phyloP scores from a whole-genome alignment of 2,888 invertebrate genomes.

The Empis stercorea region DNA sequence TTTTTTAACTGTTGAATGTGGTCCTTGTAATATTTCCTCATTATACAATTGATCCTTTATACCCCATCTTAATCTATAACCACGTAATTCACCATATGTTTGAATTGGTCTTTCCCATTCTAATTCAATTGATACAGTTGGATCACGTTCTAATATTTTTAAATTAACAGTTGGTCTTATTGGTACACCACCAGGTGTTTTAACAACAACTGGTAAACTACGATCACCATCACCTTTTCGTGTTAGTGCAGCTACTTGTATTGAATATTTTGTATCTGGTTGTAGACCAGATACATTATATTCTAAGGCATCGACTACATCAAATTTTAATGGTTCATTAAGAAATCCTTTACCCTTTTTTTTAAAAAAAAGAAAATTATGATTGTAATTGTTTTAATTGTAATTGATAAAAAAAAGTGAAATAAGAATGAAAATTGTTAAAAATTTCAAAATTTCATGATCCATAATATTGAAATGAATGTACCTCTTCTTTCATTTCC shows the following conservation, averaged over 20 bases:
- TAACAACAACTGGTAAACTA: constrained; percentile 70
- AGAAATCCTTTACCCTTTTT: constrained; percentile 47
- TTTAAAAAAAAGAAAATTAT: neutral
- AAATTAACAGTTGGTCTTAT: constrained; percentile 68
- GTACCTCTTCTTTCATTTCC: constrained; percentile 77
- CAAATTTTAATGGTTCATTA: constrained; percentile 77
- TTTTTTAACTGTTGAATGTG: constrained; percentile 54
- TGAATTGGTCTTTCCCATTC: constrained; percentile 86
- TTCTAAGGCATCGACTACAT: constrained; percentile 71
- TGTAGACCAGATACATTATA: constrained; percentile 80
- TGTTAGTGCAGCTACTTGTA: constrained; percentile 92
- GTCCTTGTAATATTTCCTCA: constrained; percentile 57
- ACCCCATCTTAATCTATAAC: constrained; percentile 78
- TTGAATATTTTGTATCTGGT: constrained; percentile 87
- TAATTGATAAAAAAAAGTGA: too few relatives aligned
- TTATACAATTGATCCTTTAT: constrained; percentile 67
- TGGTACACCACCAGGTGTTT: constrained; percentile 89
- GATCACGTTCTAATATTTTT: constrained; percentile 73
- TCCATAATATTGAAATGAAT: too few relatives aligned
- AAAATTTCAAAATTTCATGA: too few relatives aligned
- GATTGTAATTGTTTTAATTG: neutral
- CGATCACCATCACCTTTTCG: constrained; percentile 94
- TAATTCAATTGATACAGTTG: constrained; percentile 76
- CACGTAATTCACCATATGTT: constrained; percentile 77
- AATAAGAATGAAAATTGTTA: neutral